Conservation (phyloP, 2,888 invertebrate genomes). For the Leptinotarsa haldemani region DNA sequence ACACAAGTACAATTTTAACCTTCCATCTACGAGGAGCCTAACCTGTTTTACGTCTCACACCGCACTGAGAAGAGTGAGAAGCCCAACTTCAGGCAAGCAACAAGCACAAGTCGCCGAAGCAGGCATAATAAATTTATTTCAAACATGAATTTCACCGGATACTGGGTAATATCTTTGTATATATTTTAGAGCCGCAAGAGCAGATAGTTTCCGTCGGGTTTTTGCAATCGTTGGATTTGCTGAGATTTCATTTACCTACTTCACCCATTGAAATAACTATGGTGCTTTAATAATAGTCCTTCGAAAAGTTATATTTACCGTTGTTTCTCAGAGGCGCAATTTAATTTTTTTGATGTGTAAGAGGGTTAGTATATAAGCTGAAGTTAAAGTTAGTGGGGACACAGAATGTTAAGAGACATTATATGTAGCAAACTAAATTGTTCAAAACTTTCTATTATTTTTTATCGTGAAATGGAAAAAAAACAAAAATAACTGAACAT, state of each 20-base stretch:
- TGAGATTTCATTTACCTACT: background rate
- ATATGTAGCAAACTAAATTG: too few species aligned
- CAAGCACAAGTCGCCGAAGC: constrained; percentile 20
- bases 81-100: background rate
- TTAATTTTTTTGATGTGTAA: too few species aligned
- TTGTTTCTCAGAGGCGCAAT: too few species aligned
- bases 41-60: constrained; percentile 8
- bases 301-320: too few species aligned
- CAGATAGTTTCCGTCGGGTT: background rate
- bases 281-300: too few species aligned
- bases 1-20: background rate
- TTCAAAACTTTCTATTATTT: too few species aligned
- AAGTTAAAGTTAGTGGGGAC: too few species aligned
- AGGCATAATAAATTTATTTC: constrained; percentile 24
- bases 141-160: constrained; percentile 24
- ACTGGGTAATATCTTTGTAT: constrained; percentile 22
- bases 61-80: background rate
- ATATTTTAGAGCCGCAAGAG: constrained; percentile 1
- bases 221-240: background rate
- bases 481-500: too few species aligned
- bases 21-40: background rate
- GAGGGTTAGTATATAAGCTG: too few species aligned
- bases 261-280: background rate
- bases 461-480: too few species aligned
- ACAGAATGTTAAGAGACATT: too few species aligned